A percentile compares a stretch with the other conserved stretches of the same genome.
phyloP scores from a whole-genome alignment of 2,797 vertebrate species.

The Pempheris klunzingeri region DNA sequence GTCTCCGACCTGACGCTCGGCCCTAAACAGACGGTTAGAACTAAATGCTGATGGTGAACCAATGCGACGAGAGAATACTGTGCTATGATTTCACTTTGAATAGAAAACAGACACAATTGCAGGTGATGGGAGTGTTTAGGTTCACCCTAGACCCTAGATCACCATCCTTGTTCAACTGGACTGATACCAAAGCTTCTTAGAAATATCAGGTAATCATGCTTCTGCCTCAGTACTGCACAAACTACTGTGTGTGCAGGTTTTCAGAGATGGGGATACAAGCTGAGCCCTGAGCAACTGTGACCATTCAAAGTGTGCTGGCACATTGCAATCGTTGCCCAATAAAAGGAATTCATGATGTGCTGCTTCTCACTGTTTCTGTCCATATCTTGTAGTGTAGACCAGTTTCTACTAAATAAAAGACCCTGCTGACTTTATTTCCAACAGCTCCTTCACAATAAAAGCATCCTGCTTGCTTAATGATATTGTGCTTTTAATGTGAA shows the following conservation, averaged over 20 bases:
- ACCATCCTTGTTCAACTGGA: not conserved
- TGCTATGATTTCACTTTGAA: not conserved
- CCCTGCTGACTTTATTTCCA: not conserved
- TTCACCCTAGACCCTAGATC: too few relatives aligned
- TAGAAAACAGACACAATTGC: not conserved
- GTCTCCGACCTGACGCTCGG: constrained; percentile 19
- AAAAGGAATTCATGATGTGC: too few relatives aligned
- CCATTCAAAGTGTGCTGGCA: not conserved
- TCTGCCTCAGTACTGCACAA: too few relatives aligned
- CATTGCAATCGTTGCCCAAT: too few relatives aligned
- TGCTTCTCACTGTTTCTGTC: too few relatives aligned
- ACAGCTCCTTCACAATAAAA: not conserved
- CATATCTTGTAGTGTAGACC: too few relatives aligned
- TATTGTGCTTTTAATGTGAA: not conserved
- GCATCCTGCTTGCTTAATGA: not conserved
- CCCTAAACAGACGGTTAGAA: not conserved
- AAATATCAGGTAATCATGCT: not conserved
- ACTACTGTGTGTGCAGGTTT: not conserved
- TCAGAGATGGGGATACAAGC: not conserved
- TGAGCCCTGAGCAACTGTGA: not conserved
- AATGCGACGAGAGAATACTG: not conserved
- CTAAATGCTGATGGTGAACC: not conserved
- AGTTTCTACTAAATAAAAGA: not conserved
- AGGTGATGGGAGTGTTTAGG: not conserved
- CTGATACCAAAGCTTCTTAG: not conserved